These are phyloP conservation scores for Meriones psammophilus DNA, from an alignment of 2,797 vertebrate species.

Conservation along the genomic window DNA sequence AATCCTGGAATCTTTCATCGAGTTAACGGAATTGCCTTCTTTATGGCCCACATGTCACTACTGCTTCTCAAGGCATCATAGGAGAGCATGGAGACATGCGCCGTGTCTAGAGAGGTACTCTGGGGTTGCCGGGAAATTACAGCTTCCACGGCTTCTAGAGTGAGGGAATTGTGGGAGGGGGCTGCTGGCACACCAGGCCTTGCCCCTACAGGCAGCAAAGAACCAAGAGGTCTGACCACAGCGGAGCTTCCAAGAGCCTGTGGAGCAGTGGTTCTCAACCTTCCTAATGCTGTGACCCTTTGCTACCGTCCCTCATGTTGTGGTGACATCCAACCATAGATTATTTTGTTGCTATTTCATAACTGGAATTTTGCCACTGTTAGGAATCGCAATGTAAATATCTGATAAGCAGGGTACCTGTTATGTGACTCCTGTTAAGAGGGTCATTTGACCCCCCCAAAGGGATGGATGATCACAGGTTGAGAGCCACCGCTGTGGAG, in stretches of 20 bases:
- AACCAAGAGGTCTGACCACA: neutral
- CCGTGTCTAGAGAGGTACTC: neutral
- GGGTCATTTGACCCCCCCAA: neutral
- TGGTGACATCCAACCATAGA: neutral
- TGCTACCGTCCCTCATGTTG: no score
- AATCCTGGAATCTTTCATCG: slow-evolving; percentile 58
- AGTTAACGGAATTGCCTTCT: neutral
- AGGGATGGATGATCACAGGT: neutral
- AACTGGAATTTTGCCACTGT: neutral
- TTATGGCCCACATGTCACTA: neutral
- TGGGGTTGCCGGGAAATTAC: neutral
- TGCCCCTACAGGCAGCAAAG: neutral
- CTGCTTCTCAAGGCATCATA: neutral
- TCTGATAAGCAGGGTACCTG: neutral
- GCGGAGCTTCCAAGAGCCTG: neutral
- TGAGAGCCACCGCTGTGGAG: neutral
- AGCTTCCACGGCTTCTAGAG: neutral
- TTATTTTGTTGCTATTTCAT: neutral
- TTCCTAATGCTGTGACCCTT: neutral
- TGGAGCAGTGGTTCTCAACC: neutral
- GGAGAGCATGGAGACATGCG: neutral
- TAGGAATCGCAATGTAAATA: neutral
- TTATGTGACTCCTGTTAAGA: neutral
- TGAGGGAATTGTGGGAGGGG: accelerated
- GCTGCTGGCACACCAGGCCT: neutral